These are phyloP conservation scores for Eurystomus gularis DNA, from an alignment of 2,113 vertebrate species.

Conservation along the genomic window DNA sequence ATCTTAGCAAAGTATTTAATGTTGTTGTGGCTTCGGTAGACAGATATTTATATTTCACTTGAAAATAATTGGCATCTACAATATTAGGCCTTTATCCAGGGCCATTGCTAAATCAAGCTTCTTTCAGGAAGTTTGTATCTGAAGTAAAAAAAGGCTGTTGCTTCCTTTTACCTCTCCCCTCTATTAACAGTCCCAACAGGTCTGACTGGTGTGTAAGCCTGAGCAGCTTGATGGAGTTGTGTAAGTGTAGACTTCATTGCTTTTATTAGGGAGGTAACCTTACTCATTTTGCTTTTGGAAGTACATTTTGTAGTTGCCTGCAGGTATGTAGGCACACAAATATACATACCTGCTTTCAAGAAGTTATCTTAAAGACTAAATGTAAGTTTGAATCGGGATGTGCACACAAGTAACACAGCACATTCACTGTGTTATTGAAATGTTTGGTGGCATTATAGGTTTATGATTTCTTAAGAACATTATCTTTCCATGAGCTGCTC, in stretches of 20 bases:
- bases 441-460: not conserved
- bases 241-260: not conserved
- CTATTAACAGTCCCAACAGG: not conserved
- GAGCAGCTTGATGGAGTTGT: not conserved
- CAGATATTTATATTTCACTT: not conserved
- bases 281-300: not conserved
- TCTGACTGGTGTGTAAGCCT: not conserved
- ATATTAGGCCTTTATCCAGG: not conserved
- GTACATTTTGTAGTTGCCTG: not conserved
- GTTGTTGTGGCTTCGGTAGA: not conserved
- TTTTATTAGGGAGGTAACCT: not conserved
- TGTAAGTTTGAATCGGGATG: not conserved
- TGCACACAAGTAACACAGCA: not conserved
- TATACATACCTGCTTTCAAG: not conserved
- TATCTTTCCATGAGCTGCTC: not conserved
- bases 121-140: not conserved
- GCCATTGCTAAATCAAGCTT: not conserved
- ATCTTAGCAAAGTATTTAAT: not conserved
- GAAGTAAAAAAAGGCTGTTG: not conserved
- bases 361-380: not conserved
- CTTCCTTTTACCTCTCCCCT: not conserved
- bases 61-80: not conserved
- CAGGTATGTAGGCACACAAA: not conserved
- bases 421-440: not conserved
- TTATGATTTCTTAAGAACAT: not conserved